phyloP scores from a whole-genome alignment of 2,797 vertebrate species.

The Chrysocyon brachyurus region DNA sequence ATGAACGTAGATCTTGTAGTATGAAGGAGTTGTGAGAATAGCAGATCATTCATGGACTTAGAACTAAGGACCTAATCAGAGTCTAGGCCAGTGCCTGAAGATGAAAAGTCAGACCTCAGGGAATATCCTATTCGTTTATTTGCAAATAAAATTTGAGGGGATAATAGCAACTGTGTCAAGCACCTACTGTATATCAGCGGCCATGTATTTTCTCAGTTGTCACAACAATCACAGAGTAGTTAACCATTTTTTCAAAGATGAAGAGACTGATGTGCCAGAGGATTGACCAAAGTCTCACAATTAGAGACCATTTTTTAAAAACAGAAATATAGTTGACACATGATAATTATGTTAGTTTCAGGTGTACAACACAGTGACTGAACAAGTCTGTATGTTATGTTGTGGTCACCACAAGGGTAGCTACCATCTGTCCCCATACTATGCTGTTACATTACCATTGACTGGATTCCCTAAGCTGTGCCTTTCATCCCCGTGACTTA shows the following conservation, averaged over 20 bases:
- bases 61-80: neutral
- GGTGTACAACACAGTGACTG: neutral
- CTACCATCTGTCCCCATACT: neutral
- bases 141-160: neutral
- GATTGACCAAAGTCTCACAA: neutral
- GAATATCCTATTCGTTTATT: neutral
- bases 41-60: neutral
- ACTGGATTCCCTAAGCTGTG: neutral
- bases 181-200: neutral
- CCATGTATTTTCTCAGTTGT: neutral
- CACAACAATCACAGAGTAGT: neutral
- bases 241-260: neutral
- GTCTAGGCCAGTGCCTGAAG: neutral
- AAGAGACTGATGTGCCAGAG: neutral
- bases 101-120: neutral
- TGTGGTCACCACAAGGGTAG: neutral
- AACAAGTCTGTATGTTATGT: neutral
- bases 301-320: neutral
- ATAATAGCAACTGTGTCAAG: no score
- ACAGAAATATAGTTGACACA: neutral
- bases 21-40: neutral
- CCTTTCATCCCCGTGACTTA: neutral
- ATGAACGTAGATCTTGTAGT: neutral
- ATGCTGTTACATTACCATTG: neutral
- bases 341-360: neutral